A percentile compares a stretch with the other conserved stretches of the same genome.
Evolutionary conservation across 2,797 vertebrate genomes (phyloP).

Genomic region (Vultur gryphus): DNA sequence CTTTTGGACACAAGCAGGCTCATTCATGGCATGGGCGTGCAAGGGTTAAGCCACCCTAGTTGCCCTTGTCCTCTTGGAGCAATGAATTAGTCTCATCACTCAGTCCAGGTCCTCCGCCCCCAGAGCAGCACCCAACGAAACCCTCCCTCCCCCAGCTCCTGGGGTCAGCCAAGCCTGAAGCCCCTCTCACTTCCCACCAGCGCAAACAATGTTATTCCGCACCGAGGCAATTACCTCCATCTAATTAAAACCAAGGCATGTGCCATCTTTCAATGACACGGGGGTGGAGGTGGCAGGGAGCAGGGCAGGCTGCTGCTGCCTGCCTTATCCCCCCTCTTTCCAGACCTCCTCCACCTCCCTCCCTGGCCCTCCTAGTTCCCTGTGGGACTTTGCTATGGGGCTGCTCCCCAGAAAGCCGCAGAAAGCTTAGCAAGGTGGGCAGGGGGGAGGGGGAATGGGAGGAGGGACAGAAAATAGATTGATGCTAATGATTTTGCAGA

Average conservation of each 20-base stretch:
- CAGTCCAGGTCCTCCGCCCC: neutral
- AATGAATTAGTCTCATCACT: neutral
- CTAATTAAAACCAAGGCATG: conserved; percentile 43
- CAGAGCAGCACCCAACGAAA: neutral
- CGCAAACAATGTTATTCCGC: neutral
- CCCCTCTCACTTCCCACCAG: neutral
- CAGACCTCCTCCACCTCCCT: neutral
- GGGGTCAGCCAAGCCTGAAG: conserved; percentile 31
- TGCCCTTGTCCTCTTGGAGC: neutral
- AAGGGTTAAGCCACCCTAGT: conserved; percentile 1
- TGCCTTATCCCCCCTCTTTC: neutral
- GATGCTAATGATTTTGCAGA: neutral
- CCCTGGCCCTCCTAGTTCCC: neutral
- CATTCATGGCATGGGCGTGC: fast-evolving
- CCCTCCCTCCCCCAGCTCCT: neutral
- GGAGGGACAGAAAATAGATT: neutral
- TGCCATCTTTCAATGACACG: conserved; percentile 32
- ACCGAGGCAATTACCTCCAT: conserved; percentile 18
- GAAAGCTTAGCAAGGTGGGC: neutral
- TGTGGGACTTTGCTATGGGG: neutral
- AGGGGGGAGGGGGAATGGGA: neutral
- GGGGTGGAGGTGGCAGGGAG: neutral
- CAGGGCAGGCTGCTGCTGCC: neutral
- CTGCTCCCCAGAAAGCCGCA: neutral
- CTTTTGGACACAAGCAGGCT: neutral